Percentiles rank a stretch among this genome's conserved stretches.
Evolutionary conservation across 1,140 invertebrate species (phyloP).

Genomic region (Temnothorax curvispinosus): DNA sequence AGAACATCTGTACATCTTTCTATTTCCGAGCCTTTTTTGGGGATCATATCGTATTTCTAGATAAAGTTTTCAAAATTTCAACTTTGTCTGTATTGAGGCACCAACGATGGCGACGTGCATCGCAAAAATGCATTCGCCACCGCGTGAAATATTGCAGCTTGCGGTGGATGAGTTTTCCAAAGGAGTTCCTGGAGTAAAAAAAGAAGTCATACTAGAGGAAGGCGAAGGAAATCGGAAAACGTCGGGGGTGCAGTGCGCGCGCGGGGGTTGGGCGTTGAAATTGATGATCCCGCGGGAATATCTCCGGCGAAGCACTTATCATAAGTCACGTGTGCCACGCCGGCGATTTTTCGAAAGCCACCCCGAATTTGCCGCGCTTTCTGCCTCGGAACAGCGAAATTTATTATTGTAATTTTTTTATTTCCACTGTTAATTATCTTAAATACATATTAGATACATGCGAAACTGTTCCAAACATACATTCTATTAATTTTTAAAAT

Average conservation of each 20-base stretch:
- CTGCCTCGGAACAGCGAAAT: not conserved
- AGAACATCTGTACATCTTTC: not conserved
- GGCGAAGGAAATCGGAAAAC: conserved; percentile 42
- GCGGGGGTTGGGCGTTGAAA: conserved; percentile 62
- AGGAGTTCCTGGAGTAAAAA: conserved; percentile 43
- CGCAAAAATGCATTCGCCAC: conserved; percentile 57
- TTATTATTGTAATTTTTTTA: not conserved
- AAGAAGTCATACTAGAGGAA: conserved; percentile 43
- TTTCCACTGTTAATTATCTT: not conserved
- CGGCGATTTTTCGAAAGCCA: conserved; percentile 67
- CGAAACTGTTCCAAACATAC: not conserved
- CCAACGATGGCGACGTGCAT: not conserved
- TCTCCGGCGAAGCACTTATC: conserved; percentile 68
- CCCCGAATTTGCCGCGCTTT: conserved; percentile 47
- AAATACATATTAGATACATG: not conserved
- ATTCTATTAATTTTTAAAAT: not conserved
- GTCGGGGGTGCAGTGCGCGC: not conserved
- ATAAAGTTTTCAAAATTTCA: conserved; percentile 28
- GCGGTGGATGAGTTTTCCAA: conserved; percentile 16
- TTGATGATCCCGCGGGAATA: conserved; percentile 71
- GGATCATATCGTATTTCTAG: not conserved
- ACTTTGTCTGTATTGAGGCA: not conserved
- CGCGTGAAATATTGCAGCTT: conserved; percentile 50
- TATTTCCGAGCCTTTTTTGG: too few species aligned
- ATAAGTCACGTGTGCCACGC: conserved; percentile 70